Evolutionary conservation across 64 coral and sea anemone genomes (phyloP).

Genomic region (Montipora capricornis): DNA sequence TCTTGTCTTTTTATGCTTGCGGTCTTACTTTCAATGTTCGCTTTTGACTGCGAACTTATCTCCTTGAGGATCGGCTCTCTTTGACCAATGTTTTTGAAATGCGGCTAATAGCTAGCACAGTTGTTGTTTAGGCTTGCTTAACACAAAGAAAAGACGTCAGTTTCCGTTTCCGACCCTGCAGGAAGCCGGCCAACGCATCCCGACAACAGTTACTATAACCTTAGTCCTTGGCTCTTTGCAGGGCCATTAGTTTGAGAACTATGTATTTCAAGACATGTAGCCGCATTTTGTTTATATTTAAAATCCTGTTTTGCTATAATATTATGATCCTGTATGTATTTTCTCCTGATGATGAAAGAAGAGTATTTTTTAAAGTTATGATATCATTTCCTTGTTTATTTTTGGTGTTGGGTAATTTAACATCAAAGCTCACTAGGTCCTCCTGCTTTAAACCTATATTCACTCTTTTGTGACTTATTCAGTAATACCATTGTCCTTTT

Average conservation of each 20-base stretch:
- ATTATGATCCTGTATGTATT: too few relatives aligned
- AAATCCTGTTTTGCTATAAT: too few relatives aligned
- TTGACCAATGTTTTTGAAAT: not conserved
- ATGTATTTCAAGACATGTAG: not conserved
- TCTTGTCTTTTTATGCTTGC: not conserved
- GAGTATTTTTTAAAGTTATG: too few relatives aligned
- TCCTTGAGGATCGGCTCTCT: not conserved
- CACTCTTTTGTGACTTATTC: too few relatives aligned
- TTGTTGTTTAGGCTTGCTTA: conserved; percentile 19
- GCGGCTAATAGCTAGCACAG: not conserved
- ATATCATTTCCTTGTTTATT: too few relatives aligned
- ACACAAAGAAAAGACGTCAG: conserved; percentile 22
- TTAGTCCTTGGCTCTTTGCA: not conserved
- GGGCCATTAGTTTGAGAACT: too few relatives aligned
- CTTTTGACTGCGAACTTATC: not conserved
- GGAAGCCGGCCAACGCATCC: conserved; percentile 19
- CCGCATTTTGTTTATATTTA: too few relatives aligned
- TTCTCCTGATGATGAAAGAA: too few relatives aligned
- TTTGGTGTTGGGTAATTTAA: too few relatives aligned
- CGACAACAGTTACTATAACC: not conserved
- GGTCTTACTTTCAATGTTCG: not conserved
- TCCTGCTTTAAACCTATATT: too few relatives aligned
- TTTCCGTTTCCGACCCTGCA: conserved; percentile 30
- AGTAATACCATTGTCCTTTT: too few relatives aligned
- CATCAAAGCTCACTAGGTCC: too few relatives aligned